phyloP scores from a whole-genome alignment of 2,797 vertebrate species.

The Scleropages formosus region DNA sequence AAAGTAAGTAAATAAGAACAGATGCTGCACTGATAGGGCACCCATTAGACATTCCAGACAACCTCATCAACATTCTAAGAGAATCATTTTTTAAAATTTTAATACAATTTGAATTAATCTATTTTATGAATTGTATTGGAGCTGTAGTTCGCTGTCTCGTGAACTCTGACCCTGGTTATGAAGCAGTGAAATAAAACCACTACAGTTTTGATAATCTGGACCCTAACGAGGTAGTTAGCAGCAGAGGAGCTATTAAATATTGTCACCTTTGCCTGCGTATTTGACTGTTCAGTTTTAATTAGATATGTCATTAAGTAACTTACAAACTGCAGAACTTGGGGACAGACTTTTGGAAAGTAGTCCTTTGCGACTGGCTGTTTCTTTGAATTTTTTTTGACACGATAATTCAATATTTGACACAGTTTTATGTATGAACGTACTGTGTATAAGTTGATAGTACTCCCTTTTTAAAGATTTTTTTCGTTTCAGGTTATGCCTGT shows the following conservation, averaged over 20 bases:
- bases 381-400: background rate
- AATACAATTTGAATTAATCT: too few species aligned
- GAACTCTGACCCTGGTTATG: background rate
- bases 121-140: background rate
- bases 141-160: background rate
- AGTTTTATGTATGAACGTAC: too few species aligned
- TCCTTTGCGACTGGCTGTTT: background rate
- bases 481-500: too few species aligned
- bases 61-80: background rate
- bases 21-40: background rate
- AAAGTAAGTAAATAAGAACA: conserved; percentile 15
- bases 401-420: too few species aligned
- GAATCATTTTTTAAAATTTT: too few species aligned
- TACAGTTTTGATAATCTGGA: conserved; percentile 1
- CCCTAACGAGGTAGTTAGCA: background rate
- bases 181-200: background rate
- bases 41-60: too few species aligned
- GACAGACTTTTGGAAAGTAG: background rate
- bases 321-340: conserved; percentile 14
- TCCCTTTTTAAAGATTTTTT: too few species aligned
- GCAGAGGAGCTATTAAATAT: background rate
- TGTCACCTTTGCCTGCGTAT: conserved; percentile 11
- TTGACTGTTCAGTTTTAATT: conserved; percentile 18
- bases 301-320: conserved; percentile 4
- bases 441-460: too few species aligned